Evolutionary conservation across 2,888 invertebrate species (phyloP).

Genomic region (Sisyra terminalis): DNA sequence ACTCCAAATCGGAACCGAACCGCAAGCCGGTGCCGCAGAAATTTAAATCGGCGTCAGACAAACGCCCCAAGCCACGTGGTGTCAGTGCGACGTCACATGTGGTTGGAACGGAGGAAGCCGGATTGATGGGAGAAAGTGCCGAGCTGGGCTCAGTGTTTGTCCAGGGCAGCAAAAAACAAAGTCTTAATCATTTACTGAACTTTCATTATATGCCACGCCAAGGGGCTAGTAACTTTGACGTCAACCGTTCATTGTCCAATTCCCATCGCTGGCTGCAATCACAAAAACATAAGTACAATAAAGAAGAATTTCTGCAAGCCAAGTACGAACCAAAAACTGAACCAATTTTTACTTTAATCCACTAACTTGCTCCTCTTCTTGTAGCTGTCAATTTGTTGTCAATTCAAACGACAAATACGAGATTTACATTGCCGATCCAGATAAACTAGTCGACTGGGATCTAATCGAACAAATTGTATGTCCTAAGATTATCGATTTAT

Average conservation of each 20-base stretch:
- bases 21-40: slow-evolving; percentile 53
- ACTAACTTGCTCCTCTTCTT: background rate
- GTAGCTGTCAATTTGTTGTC: slow-evolving; percentile 90
- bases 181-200: slow-evolving; percentile 85
- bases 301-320: slow-evolving; percentile 87
- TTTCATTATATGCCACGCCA: slow-evolving; percentile 66
- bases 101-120: slow-evolving; percentile 56
- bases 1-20: slow-evolving; percentile 43
- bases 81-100: slow-evolving; percentile 29
- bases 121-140: slow-evolving; percentile 39
- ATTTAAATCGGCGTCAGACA: slow-evolving; percentile 42
- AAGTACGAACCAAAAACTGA: slow-evolving; percentile 43
- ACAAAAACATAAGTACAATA: slow-evolving; percentile 62
- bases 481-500: slow-evolving; percentile 14
- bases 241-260: slow-evolving; percentile 14
- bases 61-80: slow-evolving; percentile 54
- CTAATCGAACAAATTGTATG: slow-evolving; percentile 84
- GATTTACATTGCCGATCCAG: slow-evolving; percentile 65
- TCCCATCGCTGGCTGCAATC: slow-evolving; percentile 27
- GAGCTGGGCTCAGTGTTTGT: slow-evolving; percentile 73
- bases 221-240: slow-evolving; percentile 20
- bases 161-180: slow-evolving; percentile 80
- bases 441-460: slow-evolving; percentile 81
- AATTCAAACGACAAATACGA: slow-evolving; percentile 64
- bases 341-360: slow-evolving; percentile 8